Conservation (phyloP, 2,888 invertebrate species). For the Agrochola lota region DNA sequence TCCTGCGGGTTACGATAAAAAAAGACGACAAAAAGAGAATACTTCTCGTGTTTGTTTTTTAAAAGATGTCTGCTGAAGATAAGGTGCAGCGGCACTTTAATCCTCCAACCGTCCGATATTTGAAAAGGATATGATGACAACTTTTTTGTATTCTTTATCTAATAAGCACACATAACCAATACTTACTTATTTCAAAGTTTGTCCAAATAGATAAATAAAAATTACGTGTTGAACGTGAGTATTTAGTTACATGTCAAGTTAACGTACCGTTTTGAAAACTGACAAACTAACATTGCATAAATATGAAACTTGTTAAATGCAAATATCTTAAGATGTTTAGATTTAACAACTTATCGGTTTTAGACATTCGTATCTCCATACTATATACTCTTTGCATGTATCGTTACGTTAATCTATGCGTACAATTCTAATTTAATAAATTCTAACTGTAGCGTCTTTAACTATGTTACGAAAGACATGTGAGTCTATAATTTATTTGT, state of each 20-base stretch:
- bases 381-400: neutral
- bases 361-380: slow-evolving; percentile 1
- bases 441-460: slow-evolving; percentile 7
- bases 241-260: slow-evolving; percentile 61
- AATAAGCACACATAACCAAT: slow-evolving; percentile 87
- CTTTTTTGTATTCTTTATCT: slow-evolving; percentile 88
- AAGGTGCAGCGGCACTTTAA: slow-evolving; percentile 90
- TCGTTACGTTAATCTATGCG: neutral
- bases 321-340: slow-evolving; percentile 32
- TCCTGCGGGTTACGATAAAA: slow-evolving; percentile 90
- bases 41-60: slow-evolving; percentile 90
- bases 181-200: slow-evolving; percentile 75
- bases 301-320: slow-evolving; percentile 20
- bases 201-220: slow-evolving; percentile 70
- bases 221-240: slow-evolving; percentile 56
- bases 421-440: slow-evolving; percentile 34
- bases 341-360: slow-evolving; percentile 8
- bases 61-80: slow-evolving; percentile 90
- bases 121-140: slow-evolving; percentile 91
- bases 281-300: slow-evolving; percentile 23
- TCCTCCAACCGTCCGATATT: slow-evolving; percentile 89
- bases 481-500: slow-evolving; percentile 47
- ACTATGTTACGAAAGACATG: slow-evolving; percentile 25
- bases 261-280: slow-evolving; percentile 47
- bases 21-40: slow-evolving; percentile 89